Evolutionary conservation across 2,797 vertebrate genomes (phyloP), one percentile per base, ranked within the genome.

Genomic region (Anomalospiza imberbis): DNA sequence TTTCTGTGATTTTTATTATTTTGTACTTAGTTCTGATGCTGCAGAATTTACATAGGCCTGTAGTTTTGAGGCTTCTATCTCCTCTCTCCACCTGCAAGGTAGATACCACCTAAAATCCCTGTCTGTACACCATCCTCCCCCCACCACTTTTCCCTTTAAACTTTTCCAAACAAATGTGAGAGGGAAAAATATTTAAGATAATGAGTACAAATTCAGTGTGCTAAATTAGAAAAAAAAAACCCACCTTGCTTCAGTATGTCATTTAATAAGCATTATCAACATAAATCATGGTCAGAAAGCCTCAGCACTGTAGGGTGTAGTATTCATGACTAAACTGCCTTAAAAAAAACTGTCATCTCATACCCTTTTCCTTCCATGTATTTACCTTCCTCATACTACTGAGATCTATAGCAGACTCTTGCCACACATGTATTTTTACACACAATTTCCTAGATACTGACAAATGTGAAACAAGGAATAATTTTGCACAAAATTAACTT

Each of bases 271-370:
- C 75, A 66, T 89, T 95, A 84, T 42, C 73, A 57, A 63, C 40
- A 78, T 62, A 94, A 96, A 25, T 85, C 20, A 86, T 73, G 77
- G 44, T 67, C 93, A 75, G 87, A 95, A 95, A 88, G 60, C 74
- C 80, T 81, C 62, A 87, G 58, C 34, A 79, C 55, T 60, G 31
- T 42, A 60, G 26, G 25, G 51, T 62, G 32, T 91, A 88, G 58
- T 44, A 94, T 79, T 95, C 85, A 32, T 75, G 54, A 77, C 51
- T 95, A 94, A 94, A 91, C 24, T 72, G 54, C 28, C 26, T 20
- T 42, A 25, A 54, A 60, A 60, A 51, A 47, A 58, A n/a, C 11
- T 34, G 48, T 63, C n/a, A 85, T 89, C 65, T 92, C 77, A 54
- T 75, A 21, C 87, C 57, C 80, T 89, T 74, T 78, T 89, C n/a